phyloP scores from a whole-genome alignment of 2,113 vertebrate genomes.

The Corydoras maculifer region DNA sequence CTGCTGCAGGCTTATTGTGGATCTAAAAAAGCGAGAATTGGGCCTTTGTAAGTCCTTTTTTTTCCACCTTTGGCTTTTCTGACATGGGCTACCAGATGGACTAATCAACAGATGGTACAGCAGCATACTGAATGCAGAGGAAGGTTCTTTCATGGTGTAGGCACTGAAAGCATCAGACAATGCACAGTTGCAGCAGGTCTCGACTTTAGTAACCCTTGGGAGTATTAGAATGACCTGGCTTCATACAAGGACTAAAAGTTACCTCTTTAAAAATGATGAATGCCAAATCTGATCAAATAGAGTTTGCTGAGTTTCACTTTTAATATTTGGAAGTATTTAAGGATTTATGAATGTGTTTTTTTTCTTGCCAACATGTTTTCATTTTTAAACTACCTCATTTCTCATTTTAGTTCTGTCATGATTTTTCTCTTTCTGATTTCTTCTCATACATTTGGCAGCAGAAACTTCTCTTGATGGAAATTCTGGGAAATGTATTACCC shows the following conservation, averaged over 20 bases:
- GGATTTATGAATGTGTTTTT: too few species aligned
- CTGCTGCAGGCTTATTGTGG: constrained; percentile 36
- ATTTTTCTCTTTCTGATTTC: constrained; percentile 4
- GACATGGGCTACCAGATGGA: constrained; percentile 36
- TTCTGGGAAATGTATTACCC: constrained; percentile 28
- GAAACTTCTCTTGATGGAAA: constrained; percentile 23
- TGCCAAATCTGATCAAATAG: not conserved
- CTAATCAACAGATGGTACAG: constrained; percentile 43
- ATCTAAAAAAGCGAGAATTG: constrained; percentile 30
- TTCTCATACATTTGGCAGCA: constrained; percentile 15
- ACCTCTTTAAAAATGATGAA: not conserved
- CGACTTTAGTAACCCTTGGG: constrained; percentile 23
- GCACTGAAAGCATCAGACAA: constrained; percentile 37
- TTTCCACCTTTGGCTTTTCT: constrained; percentile 23
- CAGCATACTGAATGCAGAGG: constrained; percentile 12
- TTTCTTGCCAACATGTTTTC: not conserved
- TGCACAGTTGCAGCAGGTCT: constrained; percentile 29
- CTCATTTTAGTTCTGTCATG: not conserved
- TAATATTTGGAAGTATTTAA: not conserved
- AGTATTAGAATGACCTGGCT: constrained; percentile 6
- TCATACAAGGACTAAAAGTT: constrained; percentile 12
- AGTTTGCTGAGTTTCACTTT: not conserved
- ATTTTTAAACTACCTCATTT: constrained; percentile 7
- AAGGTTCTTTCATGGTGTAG: constrained; percentile 21
- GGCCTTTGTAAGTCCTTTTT: constrained; percentile 34